Conservation (phyloP, 1,140 invertebrate species). For the Onthophagus taurus region DNA sequence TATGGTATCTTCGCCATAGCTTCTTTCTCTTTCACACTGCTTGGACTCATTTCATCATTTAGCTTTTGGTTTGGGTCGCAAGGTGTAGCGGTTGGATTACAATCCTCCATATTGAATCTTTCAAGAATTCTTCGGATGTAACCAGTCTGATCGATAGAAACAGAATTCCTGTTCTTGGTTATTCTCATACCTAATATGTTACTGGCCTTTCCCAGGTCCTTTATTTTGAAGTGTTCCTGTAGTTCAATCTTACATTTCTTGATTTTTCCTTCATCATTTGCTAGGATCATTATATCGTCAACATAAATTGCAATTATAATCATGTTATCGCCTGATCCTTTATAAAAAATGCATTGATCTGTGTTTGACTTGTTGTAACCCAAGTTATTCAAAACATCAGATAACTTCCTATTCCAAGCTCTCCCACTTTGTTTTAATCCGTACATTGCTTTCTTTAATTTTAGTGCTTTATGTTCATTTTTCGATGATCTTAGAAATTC, state of each 20-base stretch:
- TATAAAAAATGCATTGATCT: conserved; percentile 6
- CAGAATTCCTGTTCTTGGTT: conserved; percentile 13
- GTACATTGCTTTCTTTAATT: conserved; percentile 29
- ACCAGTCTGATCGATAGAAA: conserved; percentile 18
- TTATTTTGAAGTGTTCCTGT: conserved; percentile 21
- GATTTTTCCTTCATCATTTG: conserved; percentile 16
- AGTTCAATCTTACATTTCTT: conserved; percentile 16
- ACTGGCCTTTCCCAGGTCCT: conserved; percentile 21
- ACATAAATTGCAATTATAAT: conserved; percentile 26
- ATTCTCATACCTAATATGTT: conserved; percentile 23
- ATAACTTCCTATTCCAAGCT: conserved; percentile 30
- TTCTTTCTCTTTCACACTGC: background rate
- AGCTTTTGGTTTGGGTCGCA: conserved; percentile 4
- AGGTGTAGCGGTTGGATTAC: conserved; percentile 15
- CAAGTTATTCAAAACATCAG: background rate
- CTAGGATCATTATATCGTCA: conserved; percentile 26
- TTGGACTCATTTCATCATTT: background rate
- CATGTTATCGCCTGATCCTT: conserved; percentile 5
- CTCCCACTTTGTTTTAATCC: conserved; percentile 38
- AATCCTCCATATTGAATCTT: conserved; percentile 28
- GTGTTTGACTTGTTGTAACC: background rate
- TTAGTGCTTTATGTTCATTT: background rate
- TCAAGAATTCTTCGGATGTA: conserved; percentile 25
- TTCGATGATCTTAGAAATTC: too few relatives aligned
- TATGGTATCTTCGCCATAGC: conserved; percentile 20